Conservation (phyloP, 2,113 vertebrate genomes). For the Leucopsar rothschildi region DNA sequence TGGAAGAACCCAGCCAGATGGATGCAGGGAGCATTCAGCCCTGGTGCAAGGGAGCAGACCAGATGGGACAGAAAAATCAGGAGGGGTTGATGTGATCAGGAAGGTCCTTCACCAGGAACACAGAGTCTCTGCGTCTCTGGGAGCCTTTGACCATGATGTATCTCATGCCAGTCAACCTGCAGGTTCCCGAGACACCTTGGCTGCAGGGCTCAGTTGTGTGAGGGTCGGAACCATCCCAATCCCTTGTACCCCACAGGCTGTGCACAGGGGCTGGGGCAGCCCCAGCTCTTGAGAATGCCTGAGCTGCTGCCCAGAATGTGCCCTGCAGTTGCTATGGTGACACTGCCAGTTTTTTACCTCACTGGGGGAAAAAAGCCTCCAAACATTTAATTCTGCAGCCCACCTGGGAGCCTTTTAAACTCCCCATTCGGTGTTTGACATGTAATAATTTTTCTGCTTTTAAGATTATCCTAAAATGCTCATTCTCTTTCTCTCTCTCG, state of each 20-base stretch:
- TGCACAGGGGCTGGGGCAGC: not conserved
- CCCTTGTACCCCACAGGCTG: not conserved
- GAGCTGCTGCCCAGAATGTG: constrained; percentile 23
- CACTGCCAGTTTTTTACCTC: constrained; percentile 38
- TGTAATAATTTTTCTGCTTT: constrained; percentile 70
- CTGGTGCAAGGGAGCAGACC: not conserved
- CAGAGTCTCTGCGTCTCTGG: not conserved
- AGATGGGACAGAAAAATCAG: not conserved
- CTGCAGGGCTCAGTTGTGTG: not conserved
- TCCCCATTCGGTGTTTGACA: constrained; percentile 70
- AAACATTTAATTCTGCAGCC: constrained; percentile 72
- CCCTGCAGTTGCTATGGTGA: constrained; percentile 71
- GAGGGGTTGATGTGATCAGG: not conserved
- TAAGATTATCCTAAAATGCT: constrained; percentile 73
- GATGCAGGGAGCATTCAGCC: not conserved
- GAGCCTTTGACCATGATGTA: not conserved
- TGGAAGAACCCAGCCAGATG: not conserved
- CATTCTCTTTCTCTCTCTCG: constrained; percentile 33
- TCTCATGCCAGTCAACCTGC: not conserved
- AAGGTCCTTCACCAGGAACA: not conserved
- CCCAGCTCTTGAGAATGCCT: not conserved
- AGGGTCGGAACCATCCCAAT: not conserved
- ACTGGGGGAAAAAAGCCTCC: constrained; percentile 33
- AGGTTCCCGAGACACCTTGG: not conserved
- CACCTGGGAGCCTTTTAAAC: constrained; percentile 76